Evolutionary conservation across 1,140 invertebrate species (phyloP).

Genomic region (Thrips palmi): DNA sequence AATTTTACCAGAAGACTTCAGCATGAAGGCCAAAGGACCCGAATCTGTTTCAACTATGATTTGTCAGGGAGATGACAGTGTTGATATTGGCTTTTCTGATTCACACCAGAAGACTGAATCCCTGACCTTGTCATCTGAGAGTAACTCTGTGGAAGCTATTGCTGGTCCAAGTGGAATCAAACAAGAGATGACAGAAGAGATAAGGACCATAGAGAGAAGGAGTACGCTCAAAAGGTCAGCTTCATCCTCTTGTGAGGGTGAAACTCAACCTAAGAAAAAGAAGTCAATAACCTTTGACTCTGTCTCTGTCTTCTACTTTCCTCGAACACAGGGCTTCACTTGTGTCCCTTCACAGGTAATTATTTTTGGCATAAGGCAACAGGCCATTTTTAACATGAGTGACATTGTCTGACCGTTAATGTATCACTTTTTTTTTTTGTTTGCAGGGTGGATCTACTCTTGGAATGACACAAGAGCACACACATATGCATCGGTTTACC

Average conservation of each 20-base stretch:
- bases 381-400: not conserved
- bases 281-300: constrained; percentile 72
- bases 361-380: not conserved
- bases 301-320: constrained; percentile 92
- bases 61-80: too few relatives aligned
- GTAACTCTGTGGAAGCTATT: too few relatives aligned
- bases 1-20: too few relatives aligned
- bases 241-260: constrained; percentile 21
- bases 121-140: too few relatives aligned
- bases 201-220: constrained; percentile 22
- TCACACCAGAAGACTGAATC: too few relatives aligned
- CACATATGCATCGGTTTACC: constrained; percentile 53
- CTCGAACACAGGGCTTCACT: constrained; percentile 87
- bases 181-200: too few relatives aligned
- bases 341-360: constrained; percentile 81
- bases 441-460: constrained; percentile 75
- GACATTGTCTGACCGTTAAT: not conserved
- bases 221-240: constrained; percentile 27
- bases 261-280: constrained; percentile 37
- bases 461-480: constrained; percentile 83
- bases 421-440: constrained; percentile 7
- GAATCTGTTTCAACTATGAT: too few relatives aligned
- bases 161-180: constrained; percentile 3
- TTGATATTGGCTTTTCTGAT: too few relatives aligned
- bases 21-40: too few relatives aligned